Conservation (phyloP, 2,113 vertebrate genomes). For the Catharus minimus region DNA sequence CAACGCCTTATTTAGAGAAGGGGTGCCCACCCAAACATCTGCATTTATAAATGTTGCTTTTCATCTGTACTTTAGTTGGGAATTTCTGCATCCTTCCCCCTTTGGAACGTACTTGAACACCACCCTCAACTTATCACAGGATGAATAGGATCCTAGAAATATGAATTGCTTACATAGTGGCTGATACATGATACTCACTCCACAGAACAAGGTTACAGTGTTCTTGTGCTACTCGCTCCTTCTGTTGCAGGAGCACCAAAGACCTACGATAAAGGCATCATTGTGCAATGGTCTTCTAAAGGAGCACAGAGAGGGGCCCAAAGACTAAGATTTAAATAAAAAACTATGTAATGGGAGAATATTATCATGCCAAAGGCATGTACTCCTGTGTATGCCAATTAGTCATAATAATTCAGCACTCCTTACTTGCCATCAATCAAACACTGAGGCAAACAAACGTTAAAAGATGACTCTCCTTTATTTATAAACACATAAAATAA, state of each 20-base stretch:
- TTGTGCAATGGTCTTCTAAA: not conserved
- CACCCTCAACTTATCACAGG: not conserved
- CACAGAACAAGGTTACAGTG: conserved; percentile 46
- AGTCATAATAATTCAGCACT: not conserved
- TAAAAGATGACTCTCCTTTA: not conserved
- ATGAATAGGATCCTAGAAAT: conserved; percentile 25
- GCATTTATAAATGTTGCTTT: not conserved
- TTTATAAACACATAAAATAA: not conserved
- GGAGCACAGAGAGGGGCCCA: not conserved
- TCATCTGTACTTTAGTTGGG: not conserved
- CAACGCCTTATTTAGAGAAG: accelerated
- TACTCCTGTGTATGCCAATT: not conserved
- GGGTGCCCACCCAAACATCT: not conserved
- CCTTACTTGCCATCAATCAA: not conserved
- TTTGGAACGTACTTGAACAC: not conserved
- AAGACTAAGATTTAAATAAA: not conserved
- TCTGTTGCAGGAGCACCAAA: not conserved
- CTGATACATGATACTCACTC: conserved; percentile 9
- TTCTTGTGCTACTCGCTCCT: not conserved
- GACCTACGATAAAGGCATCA: not conserved
- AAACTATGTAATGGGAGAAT: not conserved
- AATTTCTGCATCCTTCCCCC: not conserved
- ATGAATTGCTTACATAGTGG: conserved; percentile 10
- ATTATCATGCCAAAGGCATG: not conserved
- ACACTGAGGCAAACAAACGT: not conserved